Conservation (phyloP, 2,797 vertebrate genomes). For the Salmo trutta region DNA sequence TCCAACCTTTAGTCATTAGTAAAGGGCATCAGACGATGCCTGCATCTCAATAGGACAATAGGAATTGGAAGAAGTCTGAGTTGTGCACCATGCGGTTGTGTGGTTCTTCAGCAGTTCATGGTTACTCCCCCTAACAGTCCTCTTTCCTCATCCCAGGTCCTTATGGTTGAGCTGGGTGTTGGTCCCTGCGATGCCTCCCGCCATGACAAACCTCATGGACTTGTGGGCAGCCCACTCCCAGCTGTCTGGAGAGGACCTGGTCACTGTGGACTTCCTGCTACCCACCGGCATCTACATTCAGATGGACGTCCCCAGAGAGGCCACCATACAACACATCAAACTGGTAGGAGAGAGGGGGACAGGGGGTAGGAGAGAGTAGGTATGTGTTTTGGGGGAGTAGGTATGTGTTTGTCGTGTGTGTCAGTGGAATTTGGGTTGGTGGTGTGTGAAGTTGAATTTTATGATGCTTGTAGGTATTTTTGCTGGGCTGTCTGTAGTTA, state of each 20-base stretch:
- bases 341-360: constrained; percentile 79
- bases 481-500: background rate
- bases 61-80: background rate
- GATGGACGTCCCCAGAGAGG: constrained; percentile 92
- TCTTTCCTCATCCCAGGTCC: constrained; percentile 70
- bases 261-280: constrained; percentile 93
- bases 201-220: constrained; percentile 96
- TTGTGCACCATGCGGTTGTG: background rate
- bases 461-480: background rate
- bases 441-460: constrained; percentile 5
- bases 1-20: background rate
- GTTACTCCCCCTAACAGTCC: background rate
- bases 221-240: constrained; percentile 94
- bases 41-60: background rate
- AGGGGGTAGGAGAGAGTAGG: background rate
- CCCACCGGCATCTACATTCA: constrained; percentile 98
- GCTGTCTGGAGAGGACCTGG: constrained; percentile 83
- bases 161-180: constrained; percentile 86
- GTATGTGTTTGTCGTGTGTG: background rate
- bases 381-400: background rate
- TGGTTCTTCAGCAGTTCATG: background rate
- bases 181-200: constrained; percentile 93
- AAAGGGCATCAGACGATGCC: background rate
- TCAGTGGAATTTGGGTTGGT: background rate
- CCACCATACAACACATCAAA: constrained; percentile 95